Conservation (phyloP, 2,888 invertebrate genomes). For the Dendrolimus pini region DNA sequence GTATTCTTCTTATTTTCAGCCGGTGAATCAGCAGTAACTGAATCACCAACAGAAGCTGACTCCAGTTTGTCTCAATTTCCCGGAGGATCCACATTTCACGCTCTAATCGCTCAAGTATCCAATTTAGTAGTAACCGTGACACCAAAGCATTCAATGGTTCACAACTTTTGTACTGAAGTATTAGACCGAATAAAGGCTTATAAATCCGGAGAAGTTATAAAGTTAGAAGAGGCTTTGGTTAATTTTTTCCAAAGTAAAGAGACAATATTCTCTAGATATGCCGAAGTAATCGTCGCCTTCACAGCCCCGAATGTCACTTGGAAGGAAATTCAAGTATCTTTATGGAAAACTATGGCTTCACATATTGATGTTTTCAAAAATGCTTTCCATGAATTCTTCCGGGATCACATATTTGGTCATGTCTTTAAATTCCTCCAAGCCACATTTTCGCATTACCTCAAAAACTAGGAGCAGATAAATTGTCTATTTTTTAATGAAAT, state of each 20-base stretch:
- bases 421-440: background rate
- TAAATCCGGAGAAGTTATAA: background rate
- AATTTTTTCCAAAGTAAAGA: background rate
- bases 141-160: background rate
- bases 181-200: background rate
- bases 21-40: background rate
- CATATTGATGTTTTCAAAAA: background rate
- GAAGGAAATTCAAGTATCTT: background rate
- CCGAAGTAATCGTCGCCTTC: background rate
- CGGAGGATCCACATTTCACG: background rate
- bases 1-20: background rate
- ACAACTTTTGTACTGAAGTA: background rate
- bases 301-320: background rate
- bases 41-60: background rate
- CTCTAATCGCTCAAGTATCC: background rate
- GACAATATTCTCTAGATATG: background rate
- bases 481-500: background rate
- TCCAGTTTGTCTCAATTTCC: background rate
- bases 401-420: background rate
- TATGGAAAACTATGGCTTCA: background rate
- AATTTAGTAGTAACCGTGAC: background rate
- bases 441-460: background rate
- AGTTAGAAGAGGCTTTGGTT: background rate
- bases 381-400: background rate
- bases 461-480: background rate